A percentile compares a stretch with the other conserved stretches of the same genome.
Evolutionary conservation across 2,888 invertebrate genomes (phyloP).

Genomic region (Campoplex nolae): DNA sequence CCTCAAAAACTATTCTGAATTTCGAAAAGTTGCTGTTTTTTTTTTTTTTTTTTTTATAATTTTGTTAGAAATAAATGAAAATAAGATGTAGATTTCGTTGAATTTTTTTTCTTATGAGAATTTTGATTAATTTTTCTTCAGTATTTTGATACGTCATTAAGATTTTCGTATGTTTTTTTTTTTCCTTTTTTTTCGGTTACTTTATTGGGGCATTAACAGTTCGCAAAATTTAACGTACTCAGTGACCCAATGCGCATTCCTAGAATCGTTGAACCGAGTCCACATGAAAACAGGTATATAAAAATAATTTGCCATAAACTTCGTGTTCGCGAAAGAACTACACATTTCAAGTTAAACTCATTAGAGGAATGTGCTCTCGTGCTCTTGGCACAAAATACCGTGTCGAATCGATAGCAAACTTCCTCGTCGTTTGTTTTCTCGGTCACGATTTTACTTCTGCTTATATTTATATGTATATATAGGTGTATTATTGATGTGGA

Average conservation of each 20-base stretch:
- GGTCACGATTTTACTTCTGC: constrained; percentile 44
- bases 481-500: background rate
- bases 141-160: too few species aligned
- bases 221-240: background rate
- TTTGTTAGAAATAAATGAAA: background rate
- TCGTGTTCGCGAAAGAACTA: background rate
- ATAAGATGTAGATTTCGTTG: too few species aligned
- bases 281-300: background rate
- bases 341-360: constrained; percentile 11
- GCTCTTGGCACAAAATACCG: constrained; percentile 24
- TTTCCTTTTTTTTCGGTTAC: background rate
- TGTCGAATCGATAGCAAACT: constrained; percentile 29
- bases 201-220: background rate
- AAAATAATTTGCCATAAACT: constrained; percentile 20
- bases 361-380: constrained; percentile 27
- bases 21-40: background rate
- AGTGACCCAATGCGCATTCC: background rate
- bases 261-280: background rate
- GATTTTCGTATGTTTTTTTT: background rate
- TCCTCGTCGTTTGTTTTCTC: constrained; percentile 53
- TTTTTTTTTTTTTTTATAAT: background rate
- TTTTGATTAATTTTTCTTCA: too few species aligned
- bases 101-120: too few species aligned
- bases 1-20: background rate
- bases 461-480: background rate